A percentile compares a stretch with the other conserved stretches of the same genome.
These are phyloP conservation scores for Thelaira solivaga DNA, from an alignment of 2,888 invertebrate species.

Conservation along the genomic window DNA sequence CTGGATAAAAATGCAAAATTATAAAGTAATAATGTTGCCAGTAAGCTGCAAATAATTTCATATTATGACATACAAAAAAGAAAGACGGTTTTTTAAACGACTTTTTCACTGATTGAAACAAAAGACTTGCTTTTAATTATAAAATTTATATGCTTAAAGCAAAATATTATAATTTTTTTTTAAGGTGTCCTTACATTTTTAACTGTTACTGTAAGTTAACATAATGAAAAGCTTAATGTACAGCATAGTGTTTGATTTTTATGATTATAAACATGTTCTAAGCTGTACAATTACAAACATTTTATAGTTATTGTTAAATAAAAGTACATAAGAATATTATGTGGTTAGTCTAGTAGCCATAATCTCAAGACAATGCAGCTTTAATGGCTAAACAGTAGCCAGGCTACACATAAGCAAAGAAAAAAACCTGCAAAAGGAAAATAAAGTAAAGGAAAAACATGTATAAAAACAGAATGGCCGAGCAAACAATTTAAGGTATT, in stretches of 20 bases:
- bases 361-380: conserved; percentile 35
- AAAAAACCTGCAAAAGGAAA: not conserved
- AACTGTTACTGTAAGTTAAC: conserved; percentile 1
- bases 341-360: conserved; percentile 43
- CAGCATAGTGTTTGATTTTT: conserved; percentile 31
- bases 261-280: conserved; percentile 38
- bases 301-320: conserved; percentile 32
- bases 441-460: not conserved
- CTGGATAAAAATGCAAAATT: not conserved
- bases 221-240: not conserved
- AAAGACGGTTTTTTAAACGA: too few species aligned
- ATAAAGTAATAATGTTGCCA: not conserved
- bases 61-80: not conserved
- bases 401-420: not conserved
- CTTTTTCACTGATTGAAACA: too few species aligned
- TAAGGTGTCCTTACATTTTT: not conserved
- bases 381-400: conserved; percentile 29
- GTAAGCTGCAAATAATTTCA: not conserved
- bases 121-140: not conserved
- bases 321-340: conserved; percentile 34
- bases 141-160: too few species aligned
- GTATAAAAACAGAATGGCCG: not conserved
- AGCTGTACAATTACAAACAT: conserved; percentile 28
- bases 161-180: not conserved
- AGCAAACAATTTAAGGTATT: too few species aligned